These are phyloP conservation scores for Hycleus cichorii DNA, from an alignment of 1,140 invertebrate genomes.

Conservation along the genomic window DNA sequence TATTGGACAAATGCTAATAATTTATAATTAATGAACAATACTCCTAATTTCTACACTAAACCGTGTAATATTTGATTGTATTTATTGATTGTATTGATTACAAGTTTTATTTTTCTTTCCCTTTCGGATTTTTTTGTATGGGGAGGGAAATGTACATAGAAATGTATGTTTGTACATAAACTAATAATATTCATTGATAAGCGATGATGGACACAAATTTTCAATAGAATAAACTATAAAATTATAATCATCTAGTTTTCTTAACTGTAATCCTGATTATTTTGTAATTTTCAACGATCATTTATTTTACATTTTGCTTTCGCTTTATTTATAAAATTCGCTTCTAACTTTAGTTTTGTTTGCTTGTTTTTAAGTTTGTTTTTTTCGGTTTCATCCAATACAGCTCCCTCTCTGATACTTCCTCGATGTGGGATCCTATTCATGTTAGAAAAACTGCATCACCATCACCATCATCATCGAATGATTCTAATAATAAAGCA, in stretches of 20 bases:
- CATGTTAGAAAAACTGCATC: constrained; percentile 34
- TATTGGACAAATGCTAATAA: constrained; percentile 8
- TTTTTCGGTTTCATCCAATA: constrained; percentile 29
- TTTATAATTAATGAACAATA: constrained; percentile 16
- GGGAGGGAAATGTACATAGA: constrained; percentile 34
- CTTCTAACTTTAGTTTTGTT: constrained; percentile 7
- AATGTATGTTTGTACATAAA: constrained; percentile 47
- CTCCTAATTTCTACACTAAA: constrained; percentile 19
- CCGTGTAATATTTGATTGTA: constrained; percentile 10
- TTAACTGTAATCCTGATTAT: not conserved
- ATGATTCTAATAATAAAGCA: constrained; percentile 24
- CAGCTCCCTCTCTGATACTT: constrained; percentile 26
- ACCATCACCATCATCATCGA: constrained; percentile 30
- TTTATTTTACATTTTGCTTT: not conserved
- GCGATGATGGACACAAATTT: constrained; percentile 37
- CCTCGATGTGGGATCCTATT: constrained; percentile 26
- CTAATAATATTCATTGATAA: constrained; percentile 35
- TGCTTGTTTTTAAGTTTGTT: constrained; percentile 31
- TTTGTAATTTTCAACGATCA: too few relatives aligned
- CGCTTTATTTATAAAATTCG: not conserved
- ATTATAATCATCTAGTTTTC: constrained; percentile 6
- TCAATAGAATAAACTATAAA: constrained; percentile 40
- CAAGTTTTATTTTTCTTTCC: constrained; percentile 9
- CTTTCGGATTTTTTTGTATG: too few relatives aligned
- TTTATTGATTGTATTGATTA: constrained; percentile 27